A percentile compares a stretch with the other conserved stretches of the same genome.
Conservation (phyloP, 2,888 invertebrate genomes). For the Meghimatium bilineatum region DNA sequence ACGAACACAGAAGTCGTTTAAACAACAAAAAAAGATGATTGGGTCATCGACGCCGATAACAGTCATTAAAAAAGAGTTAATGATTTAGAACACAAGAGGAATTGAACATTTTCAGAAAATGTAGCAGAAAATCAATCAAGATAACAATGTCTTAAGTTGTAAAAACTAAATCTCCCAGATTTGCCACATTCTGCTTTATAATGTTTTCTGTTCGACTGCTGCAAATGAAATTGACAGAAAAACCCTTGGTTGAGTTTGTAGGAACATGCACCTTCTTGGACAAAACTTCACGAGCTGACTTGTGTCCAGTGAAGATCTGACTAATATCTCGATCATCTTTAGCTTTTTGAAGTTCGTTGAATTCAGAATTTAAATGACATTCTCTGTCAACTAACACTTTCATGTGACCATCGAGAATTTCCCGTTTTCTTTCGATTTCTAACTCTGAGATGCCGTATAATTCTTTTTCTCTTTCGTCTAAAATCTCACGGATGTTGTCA, state of each 20-base stretch:
- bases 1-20: too few relatives aligned
- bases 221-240: conserved; percentile 70
- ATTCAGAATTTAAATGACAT: conserved; percentile 58
- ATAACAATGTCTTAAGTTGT: conserved; percentile 39
- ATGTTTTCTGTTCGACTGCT: conserved; percentile 65
- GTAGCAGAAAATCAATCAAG: neutral
- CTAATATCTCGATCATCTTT: conserved; percentile 66
- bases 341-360: conserved; percentile 61
- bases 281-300: conserved; percentile 63
- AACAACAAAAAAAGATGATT: too few relatives aligned
- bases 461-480: conserved; percentile 69
- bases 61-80: too few relatives aligned
- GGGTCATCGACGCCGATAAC: too few relatives aligned
- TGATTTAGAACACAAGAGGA: too few relatives aligned
- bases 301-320: conserved; percentile 67
- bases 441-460: conserved; percentile 65
- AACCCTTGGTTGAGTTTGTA: conserved; percentile 64
- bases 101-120: neutral
- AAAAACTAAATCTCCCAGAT: conserved; percentile 66
- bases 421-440: conserved; percentile 67
- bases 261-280: conserved; percentile 62
- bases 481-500: conserved; percentile 65
- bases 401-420: conserved; percentile 63
- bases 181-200: conserved; percentile 62
- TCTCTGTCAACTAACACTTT: conserved; percentile 61